A percentile compares a stretch with the other conserved stretches of the same genome.
phyloP scores from a whole-genome alignment of 2,888 invertebrate species.

The Dichetophora obliterata region DNA sequence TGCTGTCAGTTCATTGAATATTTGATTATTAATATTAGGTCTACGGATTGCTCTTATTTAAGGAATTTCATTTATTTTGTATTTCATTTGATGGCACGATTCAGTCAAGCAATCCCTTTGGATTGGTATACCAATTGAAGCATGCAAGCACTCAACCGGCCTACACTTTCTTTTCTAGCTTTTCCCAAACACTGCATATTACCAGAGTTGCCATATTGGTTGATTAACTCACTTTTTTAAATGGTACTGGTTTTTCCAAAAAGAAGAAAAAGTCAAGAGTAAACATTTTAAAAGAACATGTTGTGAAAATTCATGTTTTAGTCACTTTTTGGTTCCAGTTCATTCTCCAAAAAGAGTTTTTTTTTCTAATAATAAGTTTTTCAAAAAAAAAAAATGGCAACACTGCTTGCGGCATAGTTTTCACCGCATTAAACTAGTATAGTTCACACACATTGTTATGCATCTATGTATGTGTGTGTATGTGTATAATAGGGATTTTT shows the following conservation, averaged over 20 bases:
- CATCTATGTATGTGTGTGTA: neutral
- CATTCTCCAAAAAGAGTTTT: too few species aligned
- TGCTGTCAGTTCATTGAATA: constrained; percentile 24
- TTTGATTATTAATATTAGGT: constrained; percentile 18
- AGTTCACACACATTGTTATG: neutral
- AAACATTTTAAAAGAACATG: too few species aligned
- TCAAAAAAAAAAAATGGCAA: too few species aligned
- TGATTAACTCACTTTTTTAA: too few species aligned
- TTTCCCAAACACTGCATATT: neutral
- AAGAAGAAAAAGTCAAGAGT: too few species aligned
- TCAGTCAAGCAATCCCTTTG: neutral
- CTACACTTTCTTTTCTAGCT: neutral
- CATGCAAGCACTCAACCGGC: neutral
- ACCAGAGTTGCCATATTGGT: too few species aligned
- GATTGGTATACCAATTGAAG: neutral
- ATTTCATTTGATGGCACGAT: constrained; percentile 1
- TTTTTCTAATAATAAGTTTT: too few species aligned
- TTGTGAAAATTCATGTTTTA: too few species aligned
- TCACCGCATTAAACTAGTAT: neutral
- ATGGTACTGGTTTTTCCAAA: too few species aligned
- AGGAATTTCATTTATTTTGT: constrained; percentile 14
- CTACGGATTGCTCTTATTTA: constrained; percentile 22
- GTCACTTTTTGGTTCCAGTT: too few species aligned
- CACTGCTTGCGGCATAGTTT: neutral
- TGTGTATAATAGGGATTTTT: neutral